Evolutionary conservation across 2,113 vertebrate genomes (phyloP).

Genomic region (Poicephalus meyeri): DNA sequence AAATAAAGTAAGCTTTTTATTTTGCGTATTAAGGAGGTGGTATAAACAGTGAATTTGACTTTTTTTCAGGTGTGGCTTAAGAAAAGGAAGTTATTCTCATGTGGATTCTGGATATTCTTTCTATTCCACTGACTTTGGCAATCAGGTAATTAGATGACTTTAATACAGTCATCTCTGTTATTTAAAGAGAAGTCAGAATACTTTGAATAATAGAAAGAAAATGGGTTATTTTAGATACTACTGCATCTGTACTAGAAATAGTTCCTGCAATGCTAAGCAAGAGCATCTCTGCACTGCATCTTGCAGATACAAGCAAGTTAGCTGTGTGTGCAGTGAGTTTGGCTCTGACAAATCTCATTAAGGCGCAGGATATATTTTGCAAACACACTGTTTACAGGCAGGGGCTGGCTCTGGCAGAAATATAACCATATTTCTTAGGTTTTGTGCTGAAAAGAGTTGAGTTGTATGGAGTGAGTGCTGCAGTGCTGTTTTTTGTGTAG

Average conservation of each 20-base stretch:
- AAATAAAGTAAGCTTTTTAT: not conserved
- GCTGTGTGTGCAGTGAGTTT: not conserved
- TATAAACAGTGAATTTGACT: not conserved
- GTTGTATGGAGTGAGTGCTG: not conserved
- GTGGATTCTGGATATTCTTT: slow-evolving; percentile 75
- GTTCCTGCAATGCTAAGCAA: not conserved
- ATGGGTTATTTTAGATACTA: not conserved
- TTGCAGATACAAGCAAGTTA: not conserved
- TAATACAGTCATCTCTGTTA: not conserved
- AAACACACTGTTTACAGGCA: not conserved
- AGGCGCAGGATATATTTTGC: not conserved
- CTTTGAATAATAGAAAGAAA: not conserved
- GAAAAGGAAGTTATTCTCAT: slow-evolving; percentile 50
- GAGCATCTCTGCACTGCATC: not conserved
- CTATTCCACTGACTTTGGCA: slow-evolving; percentile 83
- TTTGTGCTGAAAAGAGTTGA: not conserved
- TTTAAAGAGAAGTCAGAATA: not conserved
- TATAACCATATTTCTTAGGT: not conserved
- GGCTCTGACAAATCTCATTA: not conserved
- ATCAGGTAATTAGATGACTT: slow-evolving; percentile 78
- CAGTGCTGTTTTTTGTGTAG: not conserved
- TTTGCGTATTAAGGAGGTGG: not conserved
- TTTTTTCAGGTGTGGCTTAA: slow-evolving; percentile 63
- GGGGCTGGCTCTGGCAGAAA: not conserved
- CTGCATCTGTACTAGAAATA: not conserved